Percentiles rank a stretch among this genome's conserved stretches.
phyloP scores from a whole-genome alignment of 2,113 vertebrate species.

The Python bivittatus region DNA sequence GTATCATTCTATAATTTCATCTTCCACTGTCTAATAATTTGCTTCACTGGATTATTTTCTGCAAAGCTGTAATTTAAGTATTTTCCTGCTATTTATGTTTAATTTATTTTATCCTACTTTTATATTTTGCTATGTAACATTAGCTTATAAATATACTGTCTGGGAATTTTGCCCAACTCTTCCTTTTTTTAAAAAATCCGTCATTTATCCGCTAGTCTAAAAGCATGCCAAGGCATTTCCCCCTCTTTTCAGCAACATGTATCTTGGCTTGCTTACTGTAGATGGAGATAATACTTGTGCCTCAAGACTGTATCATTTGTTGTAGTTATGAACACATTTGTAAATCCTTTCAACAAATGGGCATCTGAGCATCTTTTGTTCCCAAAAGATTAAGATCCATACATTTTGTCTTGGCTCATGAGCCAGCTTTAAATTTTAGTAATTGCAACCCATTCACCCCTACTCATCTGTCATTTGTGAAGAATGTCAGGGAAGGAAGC shows the following conservation, averaged over 20 bases:
- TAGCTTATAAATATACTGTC: conserved; percentile 3
- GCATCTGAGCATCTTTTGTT: neutral
- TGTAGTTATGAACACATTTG: neutral
- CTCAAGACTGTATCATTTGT: neutral
- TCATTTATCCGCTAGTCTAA: neutral
- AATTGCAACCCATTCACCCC: neutral
- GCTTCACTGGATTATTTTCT: conserved; percentile 23
- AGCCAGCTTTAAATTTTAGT: neutral
- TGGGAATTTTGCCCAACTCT: neutral
- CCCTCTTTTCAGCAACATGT: conserved; percentile 12
- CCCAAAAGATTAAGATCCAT: neutral
- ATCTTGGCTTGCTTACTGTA: neutral
- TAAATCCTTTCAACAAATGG: neutral
- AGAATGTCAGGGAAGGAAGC: neutral
- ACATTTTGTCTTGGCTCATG: neutral
- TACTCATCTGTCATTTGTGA: neutral
- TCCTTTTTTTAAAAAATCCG: neutral
- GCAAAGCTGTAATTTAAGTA: neutral
- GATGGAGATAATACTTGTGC: neutral
- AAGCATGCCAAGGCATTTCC: neutral
- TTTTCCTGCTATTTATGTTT: neutral
- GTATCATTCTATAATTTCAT: neutral
- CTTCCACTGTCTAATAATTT: conserved; percentile 6
- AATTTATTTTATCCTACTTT: neutral
- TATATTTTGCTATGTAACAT: neutral